Percentiles rank a stretch among this genome's conserved stretches.
These are phyloP conservation scores for Neosalanx taihuensis DNA, from an alignment of 2,797 vertebrate species.

Conservation along the genomic window DNA sequence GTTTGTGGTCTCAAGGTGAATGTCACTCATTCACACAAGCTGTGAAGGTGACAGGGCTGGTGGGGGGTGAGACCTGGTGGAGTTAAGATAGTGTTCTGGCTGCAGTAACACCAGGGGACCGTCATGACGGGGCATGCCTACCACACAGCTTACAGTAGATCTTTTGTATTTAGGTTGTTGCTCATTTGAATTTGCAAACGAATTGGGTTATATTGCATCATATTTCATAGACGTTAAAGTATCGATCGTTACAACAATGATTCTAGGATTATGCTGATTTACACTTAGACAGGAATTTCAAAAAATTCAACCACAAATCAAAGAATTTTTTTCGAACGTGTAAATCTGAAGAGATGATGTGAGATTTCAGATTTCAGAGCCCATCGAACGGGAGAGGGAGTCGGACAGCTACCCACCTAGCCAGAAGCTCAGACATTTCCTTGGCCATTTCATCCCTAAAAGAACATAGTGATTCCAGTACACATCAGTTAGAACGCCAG, in stretches of 20 bases:
- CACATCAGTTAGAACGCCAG: slow-evolving; percentile 31
- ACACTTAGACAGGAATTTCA: not conserved
- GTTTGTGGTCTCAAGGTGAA: slow-evolving; percentile 8
- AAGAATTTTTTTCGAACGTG: not conserved
- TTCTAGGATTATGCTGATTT: slow-evolving; percentile 3
- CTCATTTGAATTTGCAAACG: not conserved
- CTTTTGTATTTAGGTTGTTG: too few species aligned
- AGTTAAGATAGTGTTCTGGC: too few species aligned
- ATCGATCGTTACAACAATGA: not conserved
- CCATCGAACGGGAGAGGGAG: not conserved
- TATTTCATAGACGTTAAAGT: too few species aligned
- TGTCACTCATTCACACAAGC: slow-evolving; percentile 27
- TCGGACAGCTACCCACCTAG: slow-evolving; percentile 82
- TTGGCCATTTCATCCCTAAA: slow-evolving; percentile 95
- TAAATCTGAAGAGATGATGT: slow-evolving; percentile 1
- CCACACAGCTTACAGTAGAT: too few species aligned
- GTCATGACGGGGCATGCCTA: too few species aligned
- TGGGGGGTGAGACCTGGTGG: not conserved
- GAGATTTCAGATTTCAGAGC: slow-evolving; percentile 1
- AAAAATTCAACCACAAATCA: not conserved
- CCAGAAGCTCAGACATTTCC: slow-evolving; percentile 91
- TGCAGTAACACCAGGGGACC: too few species aligned
- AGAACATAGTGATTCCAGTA: slow-evolving; percentile 62
- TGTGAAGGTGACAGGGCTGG: not conserved
- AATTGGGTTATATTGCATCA: not conserved